Percentiles rank a stretch among this genome's conserved stretches.
Evolutionary conservation across 23 tunicate species (phyloP).

Genomic region (Pegea sp.): DNA sequence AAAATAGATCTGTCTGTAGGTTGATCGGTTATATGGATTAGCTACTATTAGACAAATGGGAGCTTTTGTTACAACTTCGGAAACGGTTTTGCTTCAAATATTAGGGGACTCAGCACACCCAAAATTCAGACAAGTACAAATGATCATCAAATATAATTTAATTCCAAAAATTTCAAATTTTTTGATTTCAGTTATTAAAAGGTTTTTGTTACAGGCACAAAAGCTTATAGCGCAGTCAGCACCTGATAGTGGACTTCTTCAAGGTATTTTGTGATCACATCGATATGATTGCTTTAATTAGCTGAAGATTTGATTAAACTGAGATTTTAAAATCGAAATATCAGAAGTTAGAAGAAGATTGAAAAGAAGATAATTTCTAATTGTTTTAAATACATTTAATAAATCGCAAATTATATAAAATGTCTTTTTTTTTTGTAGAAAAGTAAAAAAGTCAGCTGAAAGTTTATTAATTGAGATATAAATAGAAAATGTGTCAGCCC

Average conservation of each 20-base stretch:
- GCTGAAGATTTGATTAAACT: too few relatives aligned
- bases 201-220: conserved; percentile 19
- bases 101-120: conserved; percentile 79
- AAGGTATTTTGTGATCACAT: too few relatives aligned
- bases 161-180: neutral
- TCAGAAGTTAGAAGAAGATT: too few relatives aligned
- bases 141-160: neutral
- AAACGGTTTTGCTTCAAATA: conserved; percentile 67
- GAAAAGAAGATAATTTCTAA: too few relatives aligned
- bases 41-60: conserved; percentile 95
- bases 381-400: too few relatives aligned
- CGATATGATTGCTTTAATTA: too few relatives aligned
- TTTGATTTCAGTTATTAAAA: neutral
- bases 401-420: too few relatives aligned
- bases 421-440: too few relatives aligned
- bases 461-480: too few relatives aligned
- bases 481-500: too few relatives aligned
- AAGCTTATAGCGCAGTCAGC: conserved; percentile 46
- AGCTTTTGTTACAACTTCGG: conserved; percentile 72
- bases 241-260: conserved; percentile 65
- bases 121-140: conserved; percentile 42
- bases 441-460: too few relatives aligned
- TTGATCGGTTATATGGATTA: conserved; percentile 54
- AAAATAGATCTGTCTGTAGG: conserved; percentile 6
- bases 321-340: too few relatives aligned